Conservation (phyloP, 2,113 vertebrate genomes). For the Origma solitaria region DNA sequence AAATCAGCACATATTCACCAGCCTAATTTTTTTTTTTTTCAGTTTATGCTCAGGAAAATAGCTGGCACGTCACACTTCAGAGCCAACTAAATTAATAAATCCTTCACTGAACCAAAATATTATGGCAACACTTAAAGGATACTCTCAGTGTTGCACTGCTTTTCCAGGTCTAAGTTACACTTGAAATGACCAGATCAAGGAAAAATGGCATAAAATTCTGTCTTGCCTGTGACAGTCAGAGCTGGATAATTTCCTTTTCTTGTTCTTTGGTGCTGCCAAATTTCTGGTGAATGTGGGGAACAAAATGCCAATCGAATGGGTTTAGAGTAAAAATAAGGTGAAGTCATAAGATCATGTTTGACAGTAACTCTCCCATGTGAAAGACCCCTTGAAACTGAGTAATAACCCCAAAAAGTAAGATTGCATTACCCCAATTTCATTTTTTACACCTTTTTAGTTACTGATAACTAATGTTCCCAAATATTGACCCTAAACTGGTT, state of each 20-base stretch:
- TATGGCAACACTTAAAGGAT: background rate
- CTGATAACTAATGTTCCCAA: background rate
- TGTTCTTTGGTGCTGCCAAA: background rate
- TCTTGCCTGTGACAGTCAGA: background rate
- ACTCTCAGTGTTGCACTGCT: background rate
- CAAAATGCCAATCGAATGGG: background rate
- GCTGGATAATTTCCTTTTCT: background rate
- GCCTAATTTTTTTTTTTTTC: background rate
- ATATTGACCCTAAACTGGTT: background rate
- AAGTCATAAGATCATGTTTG: background rate
- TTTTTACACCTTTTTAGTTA: background rate
- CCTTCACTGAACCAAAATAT: background rate
- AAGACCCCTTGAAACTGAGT: background rate
- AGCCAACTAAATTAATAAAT: background rate
- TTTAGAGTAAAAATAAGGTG: background rate
- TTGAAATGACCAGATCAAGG: background rate
- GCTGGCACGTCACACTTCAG: background rate
- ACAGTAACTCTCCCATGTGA: background rate
- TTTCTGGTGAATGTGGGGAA: background rate
- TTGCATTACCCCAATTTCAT: background rate
- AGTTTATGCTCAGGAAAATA: background rate
- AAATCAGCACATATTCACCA: background rate
- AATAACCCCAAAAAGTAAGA: background rate
- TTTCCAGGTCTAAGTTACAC: background rate
- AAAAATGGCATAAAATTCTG: background rate